Conservation (phyloP, 2,888 invertebrate genomes). For the Acronicta aceris region DNA sequence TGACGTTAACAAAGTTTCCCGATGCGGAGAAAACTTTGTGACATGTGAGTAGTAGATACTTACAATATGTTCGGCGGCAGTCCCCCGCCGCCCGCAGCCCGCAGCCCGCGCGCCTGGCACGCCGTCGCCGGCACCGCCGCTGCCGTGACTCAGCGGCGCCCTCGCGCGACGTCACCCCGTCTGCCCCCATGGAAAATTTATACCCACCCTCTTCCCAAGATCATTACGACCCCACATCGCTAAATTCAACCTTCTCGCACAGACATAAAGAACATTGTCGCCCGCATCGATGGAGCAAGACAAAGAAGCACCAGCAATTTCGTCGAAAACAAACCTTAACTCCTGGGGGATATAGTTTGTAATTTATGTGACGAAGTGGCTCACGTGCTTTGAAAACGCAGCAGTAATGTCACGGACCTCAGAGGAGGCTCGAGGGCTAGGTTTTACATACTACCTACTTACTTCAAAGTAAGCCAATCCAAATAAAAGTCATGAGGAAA, state of each 20-base stretch:
- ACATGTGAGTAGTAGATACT: conserved; percentile 88
- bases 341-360: conserved; percentile 86
- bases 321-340: conserved; percentile 87
- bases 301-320: conserved; percentile 85
- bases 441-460: conserved; percentile 18
- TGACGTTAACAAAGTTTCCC: conserved; percentile 89
- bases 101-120: conserved; percentile 50
- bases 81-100: conserved; percentile 59
- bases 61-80: conserved; percentile 82
- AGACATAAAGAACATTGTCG: conserved; percentile 71
- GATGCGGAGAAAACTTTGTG: conserved; percentile 89
- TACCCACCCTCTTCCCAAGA: conserved; percentile 87
- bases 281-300: conserved; percentile 67
- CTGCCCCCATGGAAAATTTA: conserved; percentile 89
- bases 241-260: conserved; percentile 71
- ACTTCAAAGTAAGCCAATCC: conserved; percentile 16
- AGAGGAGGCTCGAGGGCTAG: conserved; percentile 62
- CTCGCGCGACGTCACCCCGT: conserved; percentile 88
- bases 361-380: conserved; percentile 82
- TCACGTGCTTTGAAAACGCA: conserved; percentile 85
- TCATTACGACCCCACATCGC: conserved; percentile 72
- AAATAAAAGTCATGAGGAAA: conserved; percentile 19
- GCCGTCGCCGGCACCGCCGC: conserved; percentile 70
- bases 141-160: conserved; percentile 88
- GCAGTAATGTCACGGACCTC: conserved; percentile 78